Conservation (phyloP, 2,888 invertebrate genomes). For the Lasioglossum lativentre region DNA sequence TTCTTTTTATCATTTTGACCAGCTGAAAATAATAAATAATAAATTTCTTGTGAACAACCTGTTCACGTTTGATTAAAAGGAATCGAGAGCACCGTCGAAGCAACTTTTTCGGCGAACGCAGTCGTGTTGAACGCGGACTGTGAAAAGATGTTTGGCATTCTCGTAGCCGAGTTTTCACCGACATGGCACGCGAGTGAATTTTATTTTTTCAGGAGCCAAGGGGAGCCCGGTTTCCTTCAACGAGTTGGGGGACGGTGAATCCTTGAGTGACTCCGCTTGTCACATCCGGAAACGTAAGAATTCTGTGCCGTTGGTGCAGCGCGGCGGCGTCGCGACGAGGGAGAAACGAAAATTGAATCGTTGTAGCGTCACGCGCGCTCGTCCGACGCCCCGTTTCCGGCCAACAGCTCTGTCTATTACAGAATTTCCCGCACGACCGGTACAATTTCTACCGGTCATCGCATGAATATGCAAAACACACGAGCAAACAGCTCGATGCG, state of each 20-base stretch:
- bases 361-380: constrained; percentile 8
- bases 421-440: constrained; percentile 47
- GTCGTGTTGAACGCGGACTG: too few relatives aligned
- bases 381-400: constrained; percentile 1
- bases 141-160: not conserved
- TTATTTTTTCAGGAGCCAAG: not conserved
- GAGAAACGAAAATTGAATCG: constrained; percentile 32
- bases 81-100: too few relatives aligned
- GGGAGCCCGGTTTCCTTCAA: not conserved
- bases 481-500: constrained; percentile 61
- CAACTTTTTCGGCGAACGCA: too few relatives aligned
- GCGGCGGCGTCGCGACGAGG: not conserved
- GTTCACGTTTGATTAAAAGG: not conserved
- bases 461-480: constrained; percentile 74
- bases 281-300: not conserved
- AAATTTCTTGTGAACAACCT: not conserved
- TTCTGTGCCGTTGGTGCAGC: not conserved
- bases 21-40: not conserved
- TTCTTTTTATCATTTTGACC: too few relatives aligned
- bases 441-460: constrained; percentile 60
- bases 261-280: not conserved
- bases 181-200: not conserved
- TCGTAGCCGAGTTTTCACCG: not conserved
- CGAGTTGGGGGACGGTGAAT: not conserved
- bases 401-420: constrained; percentile 50